These are phyloP conservation scores for Lacerta agilis DNA, from an alignment of 2,797 vertebrate species.

Conservation along the genomic window DNA sequence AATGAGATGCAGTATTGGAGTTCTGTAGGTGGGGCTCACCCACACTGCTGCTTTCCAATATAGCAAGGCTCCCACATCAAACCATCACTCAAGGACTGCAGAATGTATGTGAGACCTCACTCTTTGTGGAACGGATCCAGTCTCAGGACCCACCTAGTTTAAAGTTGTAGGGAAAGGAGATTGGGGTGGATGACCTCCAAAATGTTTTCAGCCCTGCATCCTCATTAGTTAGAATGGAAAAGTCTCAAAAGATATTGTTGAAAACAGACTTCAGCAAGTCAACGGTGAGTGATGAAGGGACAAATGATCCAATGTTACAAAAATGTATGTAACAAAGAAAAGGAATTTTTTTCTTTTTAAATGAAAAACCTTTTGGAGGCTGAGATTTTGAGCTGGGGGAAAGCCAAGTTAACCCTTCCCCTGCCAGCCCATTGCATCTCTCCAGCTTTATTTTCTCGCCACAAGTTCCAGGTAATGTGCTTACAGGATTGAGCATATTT, in stretches of 20 bases:
- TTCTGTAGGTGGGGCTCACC: too few species aligned
- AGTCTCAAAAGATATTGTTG: slow-evolving; percentile 15
- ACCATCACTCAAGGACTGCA: not conserved
- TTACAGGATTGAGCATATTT: not conserved
- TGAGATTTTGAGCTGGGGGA: not conserved
- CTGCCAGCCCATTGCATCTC: too few species aligned
- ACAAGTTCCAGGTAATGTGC: not conserved
- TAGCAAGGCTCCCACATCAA: too few species aligned
- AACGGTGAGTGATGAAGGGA: slow-evolving; percentile 36
- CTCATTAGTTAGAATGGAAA: slow-evolving; percentile 1
- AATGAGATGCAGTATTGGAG: too few species aligned
- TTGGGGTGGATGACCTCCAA: not conserved
- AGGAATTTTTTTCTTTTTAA: not conserved
- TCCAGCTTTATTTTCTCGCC: not conserved
- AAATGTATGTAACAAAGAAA: not conserved
- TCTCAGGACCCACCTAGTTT: not conserved
- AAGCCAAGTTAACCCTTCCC: too few species aligned
- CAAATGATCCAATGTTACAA: not conserved
- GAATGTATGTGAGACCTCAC: not conserved
- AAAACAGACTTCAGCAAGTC: slow-evolving; percentile 38
- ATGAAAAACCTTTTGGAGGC: not conserved
- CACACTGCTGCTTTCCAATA: too few species aligned
- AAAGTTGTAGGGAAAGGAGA: not conserved
- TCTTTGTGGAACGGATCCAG: not conserved
- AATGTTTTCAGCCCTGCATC: not conserved